Conservation (phyloP, 2,888 invertebrate species). For the Lithophane ornitopus region DNA sequence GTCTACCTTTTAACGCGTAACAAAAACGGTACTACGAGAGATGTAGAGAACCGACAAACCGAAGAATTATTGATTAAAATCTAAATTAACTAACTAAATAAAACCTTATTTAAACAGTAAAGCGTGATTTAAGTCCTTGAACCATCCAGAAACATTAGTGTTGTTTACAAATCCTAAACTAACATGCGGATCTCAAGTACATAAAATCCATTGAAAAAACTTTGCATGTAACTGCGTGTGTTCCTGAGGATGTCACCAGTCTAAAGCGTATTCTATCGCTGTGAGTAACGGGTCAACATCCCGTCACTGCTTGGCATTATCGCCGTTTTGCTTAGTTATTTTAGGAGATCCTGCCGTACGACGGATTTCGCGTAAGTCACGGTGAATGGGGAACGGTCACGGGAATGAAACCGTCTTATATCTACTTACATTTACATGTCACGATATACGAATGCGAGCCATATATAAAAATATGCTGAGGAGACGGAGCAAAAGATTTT, state of each 20-base stretch:
- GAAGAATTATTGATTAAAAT: not conserved
- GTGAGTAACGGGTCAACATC: conserved; percentile 64
- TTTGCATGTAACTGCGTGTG: conserved; percentile 31
- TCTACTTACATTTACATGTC: not conserved
- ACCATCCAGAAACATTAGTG: conserved; percentile 14
- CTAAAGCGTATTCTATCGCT: conserved; percentile 38
- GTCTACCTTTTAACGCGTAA: not conserved
- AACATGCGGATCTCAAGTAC: conserved; percentile 21
- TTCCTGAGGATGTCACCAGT: conserved; percentile 47
- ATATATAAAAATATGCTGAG: conserved; percentile 11
- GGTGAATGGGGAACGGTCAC: no score
- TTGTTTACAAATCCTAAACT: conserved; percentile 39
- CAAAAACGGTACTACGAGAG: not conserved
- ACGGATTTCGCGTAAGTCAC: conserved; percentile 60
- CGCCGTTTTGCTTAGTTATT: conserved; percentile 62
- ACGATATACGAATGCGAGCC: not conserved
- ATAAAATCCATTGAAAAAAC: conserved; percentile 13
- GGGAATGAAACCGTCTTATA: conserved; percentile 51
- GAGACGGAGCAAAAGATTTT: no score
- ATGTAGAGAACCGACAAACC: not conserved
- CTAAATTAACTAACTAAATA: not conserved
- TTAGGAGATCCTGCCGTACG: conserved; percentile 64
- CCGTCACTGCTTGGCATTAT: conserved; percentile 52
- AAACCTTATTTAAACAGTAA: not conserved
- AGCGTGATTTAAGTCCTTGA: not conserved